These are phyloP conservation scores for Odocoileus hemionus DNA, from an alignment of 2,113 vertebrate species.

Conservation along the genomic window DNA sequence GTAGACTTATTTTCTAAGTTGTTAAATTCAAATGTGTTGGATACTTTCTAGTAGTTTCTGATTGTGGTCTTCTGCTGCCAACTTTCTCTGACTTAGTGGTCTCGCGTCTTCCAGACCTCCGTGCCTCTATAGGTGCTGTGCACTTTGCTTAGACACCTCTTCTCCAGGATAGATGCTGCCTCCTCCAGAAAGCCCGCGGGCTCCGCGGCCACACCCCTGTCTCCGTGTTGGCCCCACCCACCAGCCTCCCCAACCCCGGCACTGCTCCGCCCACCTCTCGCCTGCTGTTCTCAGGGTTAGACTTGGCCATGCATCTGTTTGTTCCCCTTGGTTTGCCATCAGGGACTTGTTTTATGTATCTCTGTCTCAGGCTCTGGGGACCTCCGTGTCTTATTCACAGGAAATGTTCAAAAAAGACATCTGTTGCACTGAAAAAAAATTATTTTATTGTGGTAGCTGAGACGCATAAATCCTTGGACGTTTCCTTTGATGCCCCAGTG, in stretches of 20 bases:
- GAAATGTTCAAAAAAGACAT: neutral
- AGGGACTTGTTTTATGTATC: neutral
- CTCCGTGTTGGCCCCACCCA: fast-evolving
- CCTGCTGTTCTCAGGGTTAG: neutral
- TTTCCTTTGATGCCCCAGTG: neutral
- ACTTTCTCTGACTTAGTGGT: too few species aligned
- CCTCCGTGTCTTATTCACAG: neutral
- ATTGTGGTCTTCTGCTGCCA: neutral
- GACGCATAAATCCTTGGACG: neutral
- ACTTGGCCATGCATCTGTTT: neutral
- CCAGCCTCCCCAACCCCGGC: neutral
- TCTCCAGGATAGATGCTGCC: neutral
- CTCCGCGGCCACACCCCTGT: neutral
- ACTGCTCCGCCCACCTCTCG: too few species aligned
- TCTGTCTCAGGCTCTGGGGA: neutral
- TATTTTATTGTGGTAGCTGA: neutral
- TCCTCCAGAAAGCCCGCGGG: neutral
- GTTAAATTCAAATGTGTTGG: neutral
- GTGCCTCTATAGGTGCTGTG: neutral
- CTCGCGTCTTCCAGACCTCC: neutral
- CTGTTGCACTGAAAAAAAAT: neutral
- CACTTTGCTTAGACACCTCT: neutral
- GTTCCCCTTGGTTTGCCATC: neutral
- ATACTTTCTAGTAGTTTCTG: neutral
- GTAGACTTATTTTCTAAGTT: neutral